phyloP scores from a whole-genome alignment of 2,797 vertebrate genomes.

The Sternotherus odoratus region DNA sequence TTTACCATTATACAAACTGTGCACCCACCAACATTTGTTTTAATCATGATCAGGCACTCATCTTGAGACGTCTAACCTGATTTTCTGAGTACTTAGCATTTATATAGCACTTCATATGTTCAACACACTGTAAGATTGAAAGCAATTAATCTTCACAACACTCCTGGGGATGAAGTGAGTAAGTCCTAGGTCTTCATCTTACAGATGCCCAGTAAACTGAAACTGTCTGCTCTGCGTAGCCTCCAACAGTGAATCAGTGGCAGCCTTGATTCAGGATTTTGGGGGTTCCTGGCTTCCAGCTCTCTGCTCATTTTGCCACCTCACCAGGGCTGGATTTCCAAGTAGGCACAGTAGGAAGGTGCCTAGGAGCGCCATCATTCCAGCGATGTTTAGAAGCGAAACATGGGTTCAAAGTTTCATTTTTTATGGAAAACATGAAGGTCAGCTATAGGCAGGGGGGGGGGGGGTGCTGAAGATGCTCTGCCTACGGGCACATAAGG shows the following conservation, averaged over 20 bases:
- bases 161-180: not conserved
- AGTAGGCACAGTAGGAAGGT: too few species aligned
- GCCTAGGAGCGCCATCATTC: too few species aligned
- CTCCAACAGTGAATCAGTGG: not conserved
- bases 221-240: not conserved
- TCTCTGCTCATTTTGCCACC: not conserved
- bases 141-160: not conserved
- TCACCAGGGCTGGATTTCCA: not conserved
- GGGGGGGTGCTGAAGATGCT: too few species aligned
- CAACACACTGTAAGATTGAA: not conserved
- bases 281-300: not conserved
- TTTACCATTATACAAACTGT: not conserved
- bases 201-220: not conserved
- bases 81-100: not conserved
- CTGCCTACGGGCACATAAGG: too few species aligned
- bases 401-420: too few species aligned
- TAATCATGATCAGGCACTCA: not conserved
- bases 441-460: too few species aligned
- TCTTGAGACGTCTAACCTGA: not conserved
- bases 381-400: too few species aligned
- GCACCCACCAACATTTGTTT: not conserved
- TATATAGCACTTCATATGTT: not conserved
- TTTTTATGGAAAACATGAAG: too few species aligned
- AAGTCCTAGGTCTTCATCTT: constrained; percentile 10
- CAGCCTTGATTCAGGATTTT: accelerated